Percentiles rank a stretch among this genome's conserved stretches.
Conservation (phyloP, 2,113 vertebrate genomes). For the Eublepharis macularius region DNA sequence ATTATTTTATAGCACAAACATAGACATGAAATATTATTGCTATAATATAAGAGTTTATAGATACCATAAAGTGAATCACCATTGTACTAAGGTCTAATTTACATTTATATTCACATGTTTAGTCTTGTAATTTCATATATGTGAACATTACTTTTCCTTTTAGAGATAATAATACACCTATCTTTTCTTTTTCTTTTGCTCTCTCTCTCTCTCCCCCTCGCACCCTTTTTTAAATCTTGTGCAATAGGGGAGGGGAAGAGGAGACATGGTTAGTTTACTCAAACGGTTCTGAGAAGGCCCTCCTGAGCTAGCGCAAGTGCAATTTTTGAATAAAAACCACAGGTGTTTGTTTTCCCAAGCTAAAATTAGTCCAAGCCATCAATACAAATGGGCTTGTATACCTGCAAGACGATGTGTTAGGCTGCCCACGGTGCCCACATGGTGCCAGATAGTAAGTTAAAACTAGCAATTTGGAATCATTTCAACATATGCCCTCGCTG, state of each 20-base stretch:
- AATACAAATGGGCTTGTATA: slow-evolving; percentile 50
- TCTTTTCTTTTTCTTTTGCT: slow-evolving; percentile 24
- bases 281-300: slow-evolving; percentile 51
- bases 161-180: slow-evolving; percentile 28
- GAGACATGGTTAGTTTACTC: slow-evolving; percentile 56
- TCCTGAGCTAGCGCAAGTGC: slow-evolving; percentile 58
- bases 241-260: not conserved
- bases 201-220: not conserved
- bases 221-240: not conserved
- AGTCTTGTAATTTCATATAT: slow-evolving; percentile 19
- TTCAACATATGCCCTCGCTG: slow-evolving; percentile 52
- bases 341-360: slow-evolving; percentile 69
- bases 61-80: slow-evolving; percentile 23
- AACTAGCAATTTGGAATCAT: slow-evolving; percentile 65
- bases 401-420: slow-evolving; percentile 33
- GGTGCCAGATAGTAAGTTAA: slow-evolving; percentile 57
- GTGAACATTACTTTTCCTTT: slow-evolving; percentile 35
- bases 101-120: slow-evolving; percentile 24
- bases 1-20: slow-evolving; percentile 19
- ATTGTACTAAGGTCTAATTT: slow-evolving; percentile 25
- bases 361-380: slow-evolving; percentile 64
- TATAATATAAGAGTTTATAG: slow-evolving; percentile 28
- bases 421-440: slow-evolving; percentile 43
- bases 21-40: slow-evolving; percentile 21
- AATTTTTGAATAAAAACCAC: slow-evolving; percentile 68